Evolutionary conservation across 2,113 vertebrate genomes (phyloP), one percentile per base, ranked within the genome.

Genomic region (Piliocolobus tephrosceles): DNA sequence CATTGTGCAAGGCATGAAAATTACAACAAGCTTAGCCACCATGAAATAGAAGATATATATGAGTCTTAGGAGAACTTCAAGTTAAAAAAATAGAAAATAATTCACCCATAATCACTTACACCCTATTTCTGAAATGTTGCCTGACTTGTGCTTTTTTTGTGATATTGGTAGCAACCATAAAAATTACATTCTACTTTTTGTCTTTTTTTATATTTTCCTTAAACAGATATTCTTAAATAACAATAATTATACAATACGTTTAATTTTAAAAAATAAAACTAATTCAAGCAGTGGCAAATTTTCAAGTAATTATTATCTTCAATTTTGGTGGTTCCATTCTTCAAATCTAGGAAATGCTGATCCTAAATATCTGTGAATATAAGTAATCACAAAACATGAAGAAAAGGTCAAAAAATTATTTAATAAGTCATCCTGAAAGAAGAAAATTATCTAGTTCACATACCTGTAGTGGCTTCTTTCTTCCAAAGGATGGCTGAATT

Each of bases 401-500:
- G 16, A 61, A 84, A 66, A 10, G 8, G 0, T 17, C 30, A 64
- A 32, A 50, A 80, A 84, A 50, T 27, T 11, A 84, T 40, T 81
- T 81, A 79, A 7, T 8, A 3, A 52, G 17, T 89, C 27, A 25
- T 66, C 47, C 30, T 73, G 35, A 1, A 38, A 93, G 32, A 96
- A 25, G 50, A 94, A 80, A n/a, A 82, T 40, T 38, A 73, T 4
- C 38, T 22, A 0, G 8, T 7, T 73, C 87, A 96, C 95, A 13
- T 98, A 99, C 98, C 95, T 98, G 98, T 35, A 94, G 70, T 85
- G 9, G 11, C 52, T 98, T 98, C 79, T 98, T 97, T 32, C 58
- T 96, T 84, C 25, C 96, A 8, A 23, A 12, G 32, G 93, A 68
- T 17, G 97, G 87, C 20, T 57, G 95, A 95, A 80, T 45, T 94